Base-by-base conservation (phyloP, 2,113 vertebrate genomes). In the Picathartes gymnocephalus region DNA sequence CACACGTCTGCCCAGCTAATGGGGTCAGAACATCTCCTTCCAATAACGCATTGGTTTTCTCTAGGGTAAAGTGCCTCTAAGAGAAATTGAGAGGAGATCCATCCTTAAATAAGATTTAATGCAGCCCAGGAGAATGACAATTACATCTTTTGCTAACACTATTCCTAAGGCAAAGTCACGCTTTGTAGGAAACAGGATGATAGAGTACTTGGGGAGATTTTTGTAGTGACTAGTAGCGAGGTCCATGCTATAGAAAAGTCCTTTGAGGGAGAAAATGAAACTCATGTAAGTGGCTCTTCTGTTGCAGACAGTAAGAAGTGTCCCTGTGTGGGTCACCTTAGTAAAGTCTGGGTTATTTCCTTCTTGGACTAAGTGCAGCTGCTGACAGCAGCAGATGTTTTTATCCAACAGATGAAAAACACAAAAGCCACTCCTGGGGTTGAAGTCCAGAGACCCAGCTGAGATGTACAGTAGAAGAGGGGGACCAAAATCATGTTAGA, bases 101-200 rank as follows among this genome's bases (percentile, higher is more conserved):
- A 90, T 83, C 95, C 95, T 96, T 96, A 97, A 97, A 95, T 89
- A 95, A 97, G 96, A 96, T 95, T 96, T 95, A 83, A 92, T 83
- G 82, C 88, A 70, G 82, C 93, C 76, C 64, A 25, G 58, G 93
- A 95, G 96, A 96, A 97, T 95, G 93, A 95, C 92, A 97, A 97
- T 96, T 95, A 89, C 83, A 76, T 81, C 70, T 86, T 92, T 91
- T 91, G 81, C 92, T 92, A 91, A 79, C 42, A 42, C 31, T 78
- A 0, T 89, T 91, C 66, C 73, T 60, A 83, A 92, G 58, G 79
- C 85, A 90, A 94, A 91, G 66, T 88, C 84, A 22, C 66, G 79
- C 81, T 92, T 64, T 89, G 57, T 86, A 66, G 86, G 33, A 91
- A 93, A 51, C 25, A 22, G 73, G 57, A 61, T 80, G 90, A 82